A percentile compares a stretch with the other conserved stretches of the same genome.
phyloP scores from a whole-genome alignment of 2,888 invertebrate genomes.

The Octodonta nipae region DNA sequence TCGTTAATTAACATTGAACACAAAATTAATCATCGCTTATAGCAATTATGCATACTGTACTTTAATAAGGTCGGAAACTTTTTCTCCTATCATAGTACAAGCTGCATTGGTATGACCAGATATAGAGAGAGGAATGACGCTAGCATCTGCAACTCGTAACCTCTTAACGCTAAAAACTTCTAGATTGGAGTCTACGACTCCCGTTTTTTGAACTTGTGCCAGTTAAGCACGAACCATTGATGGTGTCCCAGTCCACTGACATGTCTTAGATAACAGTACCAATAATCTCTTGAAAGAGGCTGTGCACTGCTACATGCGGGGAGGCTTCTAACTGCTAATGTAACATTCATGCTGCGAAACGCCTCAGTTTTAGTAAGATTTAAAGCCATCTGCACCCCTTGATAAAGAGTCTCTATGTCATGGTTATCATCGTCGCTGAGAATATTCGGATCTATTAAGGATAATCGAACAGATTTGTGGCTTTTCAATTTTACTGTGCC shows the following conservation, averaged over 20 bases:
- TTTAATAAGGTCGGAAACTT: conserved; percentile 16
- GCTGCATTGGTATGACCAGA: conserved; percentile 41
- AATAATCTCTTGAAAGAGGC: conserved; percentile 37
- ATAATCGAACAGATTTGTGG: conserved; percentile 21
- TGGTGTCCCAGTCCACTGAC: conserved; percentile 37
- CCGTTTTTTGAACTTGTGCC: conserved; percentile 36
- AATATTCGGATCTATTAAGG: conserved; percentile 21
- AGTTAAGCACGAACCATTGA: conserved; percentile 42
- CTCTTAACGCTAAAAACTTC: conserved; percentile 39
- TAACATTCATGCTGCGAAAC: conserved; percentile 45
- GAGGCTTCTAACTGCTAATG: conserved; percentile 30
- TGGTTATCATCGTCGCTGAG: conserved; percentile 15
- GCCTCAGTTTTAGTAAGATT: conserved; percentile 37
- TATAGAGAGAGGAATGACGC: conserved; percentile 40
- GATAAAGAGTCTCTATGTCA: conserved; percentile 53
- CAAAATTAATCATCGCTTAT: too few species aligned
- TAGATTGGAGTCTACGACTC: conserved; percentile 42
- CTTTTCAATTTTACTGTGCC: conserved; percentile 22
- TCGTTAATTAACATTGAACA: too few species aligned
- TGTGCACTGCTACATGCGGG: conserved; percentile 29
- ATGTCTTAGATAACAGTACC: conserved; percentile 36
- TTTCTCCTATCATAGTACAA: conserved; percentile 43
- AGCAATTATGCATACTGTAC: too few species aligned
- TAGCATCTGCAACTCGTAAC: conserved; percentile 41
- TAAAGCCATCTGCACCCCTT: conserved; percentile 37